Evolutionary conservation across 2,797 vertebrate genomes (phyloP), one percentile per base, ranked within the genome.

Genomic region (Malacoctenus gilli): DNA sequence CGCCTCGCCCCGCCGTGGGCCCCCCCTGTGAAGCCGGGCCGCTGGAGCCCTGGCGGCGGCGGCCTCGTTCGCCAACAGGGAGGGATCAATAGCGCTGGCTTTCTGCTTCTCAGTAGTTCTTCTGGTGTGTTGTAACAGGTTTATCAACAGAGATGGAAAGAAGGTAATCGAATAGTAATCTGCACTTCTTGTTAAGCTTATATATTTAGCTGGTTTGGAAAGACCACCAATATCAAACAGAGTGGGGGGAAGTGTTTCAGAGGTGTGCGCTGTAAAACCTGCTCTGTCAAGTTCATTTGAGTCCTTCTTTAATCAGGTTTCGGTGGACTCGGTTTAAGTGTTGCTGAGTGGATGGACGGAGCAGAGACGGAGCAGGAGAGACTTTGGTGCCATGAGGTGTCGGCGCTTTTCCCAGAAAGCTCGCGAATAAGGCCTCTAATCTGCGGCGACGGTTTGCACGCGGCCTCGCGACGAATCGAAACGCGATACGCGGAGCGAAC

Each of bases 61-160:
- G 50, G 60, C 65, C 74, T 42, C 13, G 39, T 74, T 57, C 68
- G 36, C 61, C 18, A 39, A n/a, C 56, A 38, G 53, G 20, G 19
- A 12, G 71, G 67, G 78, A 89, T 91, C 91, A 71, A 89, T 90
- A 80, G n/a, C n/a, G n/a, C n/a, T n/a, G n/a, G n/a, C n/a, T n/a
- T n/a, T n/a, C n/a, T n/a, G n/a, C n/a, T n/a, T n/a, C n/a, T n/a
- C n/a, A n/a, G n/a, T n/a, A n/a, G n/a, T n/a, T n/a, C n/a, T n/a
- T n/a, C n/a, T n/a, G n/a, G n/a, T n/a, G n/a, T n/a, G n/a, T n/a
- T n/a, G n/a, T n/a, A n/a, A n/a, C n/a, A n/a, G n/a, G n/a, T n/a
- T n/a, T n/a, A n/a, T n/a, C n/a, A n/a, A n/a, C n/a, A n/a, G n/a
- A n/a, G n/a, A n/a, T n/a, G n/a, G n/a, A n/a, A n/a, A n/a, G n/a